A percentile compares a stretch with the other conserved stretches of the same genome.
These are phyloP conservation scores for Lycocerus yunnanus DNA, from an alignment of 2,888 invertebrate species.

Conservation along the genomic window DNA sequence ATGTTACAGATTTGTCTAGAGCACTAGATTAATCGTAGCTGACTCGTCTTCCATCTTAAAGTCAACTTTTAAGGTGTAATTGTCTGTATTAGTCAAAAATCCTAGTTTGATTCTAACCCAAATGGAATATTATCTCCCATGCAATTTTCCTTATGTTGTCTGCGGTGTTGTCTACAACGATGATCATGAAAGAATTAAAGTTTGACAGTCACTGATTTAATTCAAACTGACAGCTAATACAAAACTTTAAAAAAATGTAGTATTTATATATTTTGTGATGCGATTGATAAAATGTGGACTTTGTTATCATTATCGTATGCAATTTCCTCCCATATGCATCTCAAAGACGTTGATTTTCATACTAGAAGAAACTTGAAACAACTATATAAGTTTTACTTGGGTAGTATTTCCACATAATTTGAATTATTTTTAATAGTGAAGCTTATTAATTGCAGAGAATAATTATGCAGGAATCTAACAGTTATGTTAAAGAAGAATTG, in stretches of 20 bases:
- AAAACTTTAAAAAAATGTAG: neutral
- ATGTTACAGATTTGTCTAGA: no score
- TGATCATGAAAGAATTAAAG: no score
- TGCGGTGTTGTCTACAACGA: no score
- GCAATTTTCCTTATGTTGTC: no score
- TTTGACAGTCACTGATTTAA: neutral
- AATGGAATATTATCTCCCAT: no score
- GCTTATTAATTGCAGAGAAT: neutral
- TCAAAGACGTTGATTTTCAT: neutral
- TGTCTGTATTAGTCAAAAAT: no score
- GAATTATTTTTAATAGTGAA: neutral
- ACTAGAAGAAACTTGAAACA: neutral
- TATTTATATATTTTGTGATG: neutral
- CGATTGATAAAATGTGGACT: neutral
- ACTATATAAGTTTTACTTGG: neutral
- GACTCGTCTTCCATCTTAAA: no score
- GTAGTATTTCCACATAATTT: neutral
- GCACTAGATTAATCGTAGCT: no score
- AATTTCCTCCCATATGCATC: neutral
- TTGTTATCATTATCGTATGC: neutral
- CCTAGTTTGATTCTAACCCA: no score
- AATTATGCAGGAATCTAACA: neutral
- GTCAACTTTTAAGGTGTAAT: no score
- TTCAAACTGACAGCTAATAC: neutral
- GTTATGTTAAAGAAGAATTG: neutral